A percentile compares a stretch with the other conserved stretches of the same genome.
Conservation (phyloP, 2,888 invertebrate species). For the Pandemis cinnamomeana region DNA sequence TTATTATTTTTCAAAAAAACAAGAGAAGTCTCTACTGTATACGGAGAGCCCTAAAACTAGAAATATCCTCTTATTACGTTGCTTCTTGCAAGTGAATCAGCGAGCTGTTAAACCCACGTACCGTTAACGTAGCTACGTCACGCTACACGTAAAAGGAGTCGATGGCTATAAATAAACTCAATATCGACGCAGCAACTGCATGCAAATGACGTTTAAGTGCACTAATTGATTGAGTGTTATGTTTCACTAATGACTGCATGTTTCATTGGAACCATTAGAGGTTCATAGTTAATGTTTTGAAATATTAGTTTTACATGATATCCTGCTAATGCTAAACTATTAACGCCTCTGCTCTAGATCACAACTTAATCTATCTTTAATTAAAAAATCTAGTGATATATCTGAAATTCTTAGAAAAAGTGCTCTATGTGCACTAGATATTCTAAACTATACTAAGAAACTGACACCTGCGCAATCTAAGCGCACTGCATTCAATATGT, state of each 20-base stretch:
- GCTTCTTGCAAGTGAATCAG: slow-evolving; percentile 12
- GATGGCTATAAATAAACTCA: slow-evolving; percentile 21
- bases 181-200: neutral
- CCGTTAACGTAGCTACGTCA: slow-evolving; percentile 38
- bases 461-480: no score
- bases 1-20: no score
- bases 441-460: no score
- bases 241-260: neutral
- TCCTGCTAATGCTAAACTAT: no score
- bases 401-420: no score
- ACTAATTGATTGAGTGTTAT: neutral
- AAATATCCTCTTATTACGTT: slow-evolving; percentile 18
- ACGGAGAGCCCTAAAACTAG: neutral
- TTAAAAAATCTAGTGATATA: no score
- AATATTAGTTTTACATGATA: no score
- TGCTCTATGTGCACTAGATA: no score
- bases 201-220: neutral
- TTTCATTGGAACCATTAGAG: neutral
- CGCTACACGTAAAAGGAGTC: slow-evolving; percentile 38
- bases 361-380: no score
- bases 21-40: neutral
- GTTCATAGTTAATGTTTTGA: neutral
- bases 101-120: slow-evolving; percentile 19
- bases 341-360: no score
- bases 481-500: no score